Base-by-base conservation (phyloP, 2,113 vertebrate species). In the Dipodomys stephensi region DNA sequence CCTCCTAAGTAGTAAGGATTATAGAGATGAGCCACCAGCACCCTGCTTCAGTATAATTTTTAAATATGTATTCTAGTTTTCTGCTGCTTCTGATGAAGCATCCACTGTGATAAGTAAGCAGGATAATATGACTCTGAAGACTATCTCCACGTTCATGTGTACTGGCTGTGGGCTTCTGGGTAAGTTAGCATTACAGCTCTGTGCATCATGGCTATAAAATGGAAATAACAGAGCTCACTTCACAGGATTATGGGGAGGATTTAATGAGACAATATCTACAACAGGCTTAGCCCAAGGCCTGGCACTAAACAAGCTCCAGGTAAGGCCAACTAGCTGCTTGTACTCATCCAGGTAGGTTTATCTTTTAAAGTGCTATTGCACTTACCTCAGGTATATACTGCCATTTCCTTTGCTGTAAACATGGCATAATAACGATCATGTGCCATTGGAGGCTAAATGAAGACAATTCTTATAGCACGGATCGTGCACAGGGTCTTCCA, bases 71-170 rank as follows among this genome's bases (percentile, higher is more conserved):
- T 67, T 89, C 32, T 44, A 94, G 22, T 39, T 71, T 95, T 78
- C 90, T 93, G 35, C 32, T 82, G 65, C 73, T 89, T 88, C 87
- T 78, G 84, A 71, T 79, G 67, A 71, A 30, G 46, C 19, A 88
- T 78, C 7, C 20, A 64, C 3, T 25, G 57, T 46, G n/a, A n/a
- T 35, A 82, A 85, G 20, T 57, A 62, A 78, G 80, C 11, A 67
- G 83, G 46, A 46, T n/a, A 69, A 77, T 2, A 2, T 73, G 67
- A 86, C 67, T 72, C 72, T 30, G 27, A 77, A 83, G 68, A 81
- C 57, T 73, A 22, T 22, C 49, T 71, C 44, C 71, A 13, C 20
- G 4, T 68, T 57, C 20, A 1, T 30, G 39, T 13, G 28, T 79
- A 22, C 39, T n/a, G 57, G 28, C 69, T 77, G 2, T 27, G 35